These are phyloP conservation scores for Caenorhabditis japonica DNA, from an alignment of 2,888 invertebrate species.

Conservation along the genomic window DNA sequence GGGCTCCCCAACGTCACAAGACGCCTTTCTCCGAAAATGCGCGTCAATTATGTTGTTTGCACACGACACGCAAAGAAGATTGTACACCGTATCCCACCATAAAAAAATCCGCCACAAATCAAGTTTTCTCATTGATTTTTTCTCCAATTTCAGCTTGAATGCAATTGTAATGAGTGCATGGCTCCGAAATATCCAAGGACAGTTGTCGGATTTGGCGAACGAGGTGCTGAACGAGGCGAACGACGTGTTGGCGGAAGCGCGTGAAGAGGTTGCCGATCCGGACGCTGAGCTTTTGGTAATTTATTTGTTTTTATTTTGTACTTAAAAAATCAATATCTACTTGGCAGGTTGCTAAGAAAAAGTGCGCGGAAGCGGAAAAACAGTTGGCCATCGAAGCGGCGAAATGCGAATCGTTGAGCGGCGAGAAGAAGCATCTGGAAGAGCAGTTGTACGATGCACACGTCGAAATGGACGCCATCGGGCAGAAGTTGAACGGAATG, in stretches of 20 bases:
- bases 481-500: slow-evolving; percentile 59
- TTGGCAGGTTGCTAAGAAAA: slow-evolving; percentile 66
- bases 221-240: slow-evolving; percentile 69
- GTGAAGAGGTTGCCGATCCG: slow-evolving; percentile 71
- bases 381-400: slow-evolving; percentile 56
- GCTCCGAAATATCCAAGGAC: slow-evolving; percentile 66
- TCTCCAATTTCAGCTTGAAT: slow-evolving; percentile 19
- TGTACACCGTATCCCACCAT: neutral
- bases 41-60: slow-evolving; percentile 11
- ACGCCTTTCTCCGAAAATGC: neutral
- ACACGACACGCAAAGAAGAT: slow-evolving; percentile 12
- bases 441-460: slow-evolving; percentile 65
- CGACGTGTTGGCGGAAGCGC: slow-evolving; percentile 68
- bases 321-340: neutral
- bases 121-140: neutral
- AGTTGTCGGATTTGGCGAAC: slow-evolving; percentile 70
- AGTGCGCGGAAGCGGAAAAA: slow-evolving; percentile 66
- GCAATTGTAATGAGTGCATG: slow-evolving; percentile 32
- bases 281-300: slow-evolving; percentile 60
- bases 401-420: slow-evolving; percentile 34
- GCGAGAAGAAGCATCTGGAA: slow-evolving; percentile 50
- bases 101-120: neutral
- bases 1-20: too few species aligned
- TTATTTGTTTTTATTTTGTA: slow-evolving; percentile 1
- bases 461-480: slow-evolving; percentile 66